Evolutionary conservation across 1,140 invertebrate genomes (phyloP).

Genomic region (Acromyrmex heyeri): DNA sequence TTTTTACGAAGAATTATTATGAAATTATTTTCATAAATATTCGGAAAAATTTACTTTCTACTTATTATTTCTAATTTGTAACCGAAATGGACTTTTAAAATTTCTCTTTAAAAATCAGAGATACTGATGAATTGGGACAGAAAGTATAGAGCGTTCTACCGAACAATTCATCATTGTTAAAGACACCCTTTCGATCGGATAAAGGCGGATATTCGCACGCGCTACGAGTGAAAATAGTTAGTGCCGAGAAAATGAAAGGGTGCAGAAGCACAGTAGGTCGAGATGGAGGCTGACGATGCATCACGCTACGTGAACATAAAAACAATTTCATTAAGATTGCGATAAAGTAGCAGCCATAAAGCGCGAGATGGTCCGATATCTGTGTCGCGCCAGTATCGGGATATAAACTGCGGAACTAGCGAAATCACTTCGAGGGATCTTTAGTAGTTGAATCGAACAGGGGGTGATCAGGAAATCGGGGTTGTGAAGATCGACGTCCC

Average conservation of each 20-base stretch:
- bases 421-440: constrained; percentile 69
- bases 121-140: not conserved
- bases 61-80: not conserved
- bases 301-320: constrained; percentile 41
- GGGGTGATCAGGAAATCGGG: constrained; percentile 15
- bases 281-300: constrained; percentile 43
- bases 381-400: constrained; percentile 21
- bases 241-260: constrained; percentile 34
- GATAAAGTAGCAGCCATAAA: constrained; percentile 36
- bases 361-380: constrained; percentile 36
- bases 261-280: not conserved
- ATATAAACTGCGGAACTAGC: constrained; percentile 58
- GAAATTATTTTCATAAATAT: too few relatives aligned
- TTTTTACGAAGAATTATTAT: not conserved
- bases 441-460: constrained; percentile 25
- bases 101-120: not conserved
- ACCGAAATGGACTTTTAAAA: not conserved
- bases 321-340: constrained; percentile 60
- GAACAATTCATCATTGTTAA: constrained; percentile 1
- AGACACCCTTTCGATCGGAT: constrained; percentile 25
- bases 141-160: not conserved
- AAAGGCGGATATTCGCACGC: constrained; percentile 13
- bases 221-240: constrained; percentile 26
- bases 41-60: not conserved
- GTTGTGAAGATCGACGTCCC: constrained; percentile 60